Evolutionary conservation across 1,140 invertebrate genomes (phyloP).

Genomic region (Halyomorpha halys): DNA sequence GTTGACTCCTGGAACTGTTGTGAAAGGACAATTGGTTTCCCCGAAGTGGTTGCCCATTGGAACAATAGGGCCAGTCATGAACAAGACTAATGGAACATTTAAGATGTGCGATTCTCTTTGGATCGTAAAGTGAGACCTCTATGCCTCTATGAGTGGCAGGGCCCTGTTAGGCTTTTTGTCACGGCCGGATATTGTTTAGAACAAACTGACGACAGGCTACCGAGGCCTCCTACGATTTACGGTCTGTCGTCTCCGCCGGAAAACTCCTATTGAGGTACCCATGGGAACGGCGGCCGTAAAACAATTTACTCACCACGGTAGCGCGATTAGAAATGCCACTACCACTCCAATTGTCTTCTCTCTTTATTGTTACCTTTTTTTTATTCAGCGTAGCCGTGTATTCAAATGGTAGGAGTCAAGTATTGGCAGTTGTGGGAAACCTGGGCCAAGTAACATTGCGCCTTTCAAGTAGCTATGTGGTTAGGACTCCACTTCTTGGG

Average conservation of each 20-base stretch:
- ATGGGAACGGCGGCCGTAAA: constrained; percentile 1
- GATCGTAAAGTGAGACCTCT: background rate
- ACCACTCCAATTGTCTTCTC: no score
- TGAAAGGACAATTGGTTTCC: background rate
- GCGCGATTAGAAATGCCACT: no score
- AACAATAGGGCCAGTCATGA: background rate
- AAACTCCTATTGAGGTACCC: background rate
- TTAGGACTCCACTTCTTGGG: no score
- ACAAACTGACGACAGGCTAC: constrained; percentile 21
- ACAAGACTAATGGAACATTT: constrained; percentile 9
- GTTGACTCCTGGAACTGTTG: background rate
- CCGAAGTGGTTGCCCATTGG: no score
- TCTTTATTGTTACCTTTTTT: no score
- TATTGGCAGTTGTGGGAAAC: no score
- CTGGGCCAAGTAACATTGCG: no score
- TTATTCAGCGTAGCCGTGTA: no score
- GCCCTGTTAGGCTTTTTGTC: constrained; percentile 5
- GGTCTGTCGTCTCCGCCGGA: background rate
- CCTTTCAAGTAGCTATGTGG: no score
- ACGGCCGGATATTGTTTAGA: constrained; percentile 11
- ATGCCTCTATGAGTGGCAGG: no score
- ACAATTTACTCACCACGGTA: constrained; percentile 2
- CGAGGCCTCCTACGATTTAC: constrained; percentile 5
- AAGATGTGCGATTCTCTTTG: constrained; percentile 3
- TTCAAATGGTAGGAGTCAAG: no score